Evolutionary conservation across 2,888 invertebrate species (phyloP), one percentile per base, ranked within the genome.

Genomic region (Saturnia japonica): DNA sequence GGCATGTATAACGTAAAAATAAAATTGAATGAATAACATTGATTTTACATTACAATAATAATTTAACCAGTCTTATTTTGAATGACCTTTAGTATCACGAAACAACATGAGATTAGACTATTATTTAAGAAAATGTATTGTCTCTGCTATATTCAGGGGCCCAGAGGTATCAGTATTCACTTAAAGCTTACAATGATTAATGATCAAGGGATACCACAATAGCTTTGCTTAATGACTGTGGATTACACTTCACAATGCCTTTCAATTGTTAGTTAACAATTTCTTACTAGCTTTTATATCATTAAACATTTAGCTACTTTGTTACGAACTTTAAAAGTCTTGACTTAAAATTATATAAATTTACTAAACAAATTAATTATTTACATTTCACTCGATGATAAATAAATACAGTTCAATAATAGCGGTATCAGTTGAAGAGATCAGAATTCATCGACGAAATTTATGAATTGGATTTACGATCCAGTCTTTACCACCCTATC

Each of bases 111-210:
- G 28, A 28, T 6, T 60, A 14, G 16, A 28, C 28, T 60, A 22
- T 60, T 28, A 60, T 28, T 60, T 28, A 25, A 60, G 57, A 28
- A 28, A 12, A 60, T 28, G 57, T 60, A 12, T 28, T 28, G 9
- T 11, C 57, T 6, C 57, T 28, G 25, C 14, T 14, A 25, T 19
- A 12, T 60, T 60, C 28, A 6, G 12, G 28, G 14, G 25, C 3
- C 57, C 12, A 25, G 25, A 60, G 57, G 40, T 64, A 40, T n/a
- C n/a, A 40, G 40, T 40, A 64, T 40, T 64, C n/a, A 11, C 16
- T 40, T 40, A 40, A 19, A 64, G 40, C 64, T 64, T 64, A 64
- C 19, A 40, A 64, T 64, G 64, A 64, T 64, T 64, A 64, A 64
- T 64, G 64, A 64, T 64, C 64, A 14, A 40, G 64, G 40, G 9